A percentile compares a stretch with the other conserved stretches of the same genome.
Conservation (phyloP, 2,797 vertebrate species). For the Thalassophryne amazonica region DNA sequence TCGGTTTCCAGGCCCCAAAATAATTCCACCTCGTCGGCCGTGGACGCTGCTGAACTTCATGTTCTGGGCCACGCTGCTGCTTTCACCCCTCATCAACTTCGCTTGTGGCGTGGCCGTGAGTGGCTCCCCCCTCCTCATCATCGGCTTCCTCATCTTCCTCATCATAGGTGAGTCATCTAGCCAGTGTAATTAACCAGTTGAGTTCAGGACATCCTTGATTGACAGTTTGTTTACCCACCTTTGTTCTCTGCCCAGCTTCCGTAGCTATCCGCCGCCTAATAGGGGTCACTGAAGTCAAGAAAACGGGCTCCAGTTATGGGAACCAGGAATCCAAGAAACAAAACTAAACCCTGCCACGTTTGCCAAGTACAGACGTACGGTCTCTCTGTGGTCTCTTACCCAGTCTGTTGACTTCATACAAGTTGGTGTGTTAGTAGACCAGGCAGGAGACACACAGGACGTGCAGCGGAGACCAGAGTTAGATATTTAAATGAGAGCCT, state of each 20-base stretch:
- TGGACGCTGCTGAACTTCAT: slow-evolving; percentile 97
- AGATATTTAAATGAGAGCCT: slow-evolving; percentile 38
- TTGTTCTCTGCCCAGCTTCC: slow-evolving; percentile 82
- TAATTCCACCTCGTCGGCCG: slow-evolving; percentile 82
- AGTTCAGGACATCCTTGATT: not conserved
- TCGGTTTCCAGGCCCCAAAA: slow-evolving; percentile 85
- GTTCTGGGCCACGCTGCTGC: slow-evolving; percentile 93
- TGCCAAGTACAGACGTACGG: slow-evolving; percentile 15
- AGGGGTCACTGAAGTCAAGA: slow-evolving; percentile 96
- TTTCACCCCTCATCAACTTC: slow-evolving; percentile 95
- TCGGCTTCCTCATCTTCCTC: slow-evolving; percentile 91
- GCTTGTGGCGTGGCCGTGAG: slow-evolving; percentile 91
- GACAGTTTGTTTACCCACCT: too few relatives aligned
- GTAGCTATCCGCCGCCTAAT: slow-evolving; percentile 96
- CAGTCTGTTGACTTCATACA: slow-evolving; percentile 49
- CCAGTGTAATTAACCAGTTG: not conserved
- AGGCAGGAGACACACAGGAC: slow-evolving; percentile 49
- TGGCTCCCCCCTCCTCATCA: slow-evolving; percentile 93
- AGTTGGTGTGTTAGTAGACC: slow-evolving; percentile 29
- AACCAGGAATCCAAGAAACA: slow-evolving; percentile 93
- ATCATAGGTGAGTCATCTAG: slow-evolving; percentile 83
- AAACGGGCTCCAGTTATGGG: slow-evolving; percentile 96
- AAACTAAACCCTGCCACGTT: slow-evolving; percentile 75
- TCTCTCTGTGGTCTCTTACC: slow-evolving; percentile 26
- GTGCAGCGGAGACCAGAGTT: slow-evolving; percentile 52